Conservation (phyloP, 2,797 vertebrate species). For the Margarornis squamiger region DNA sequence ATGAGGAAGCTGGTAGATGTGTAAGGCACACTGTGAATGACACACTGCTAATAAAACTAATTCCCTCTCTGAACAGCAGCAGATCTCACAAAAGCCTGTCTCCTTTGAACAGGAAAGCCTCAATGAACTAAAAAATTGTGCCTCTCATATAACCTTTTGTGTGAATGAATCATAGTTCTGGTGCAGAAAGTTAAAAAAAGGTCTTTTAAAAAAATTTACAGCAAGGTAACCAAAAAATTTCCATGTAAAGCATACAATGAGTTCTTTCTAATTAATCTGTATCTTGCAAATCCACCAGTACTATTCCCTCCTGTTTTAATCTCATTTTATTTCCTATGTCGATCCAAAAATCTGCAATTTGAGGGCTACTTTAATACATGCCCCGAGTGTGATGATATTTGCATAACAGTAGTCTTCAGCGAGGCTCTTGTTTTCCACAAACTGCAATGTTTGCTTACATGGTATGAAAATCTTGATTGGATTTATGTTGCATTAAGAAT, state of each 20-base stretch:
- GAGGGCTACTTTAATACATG: neutral
- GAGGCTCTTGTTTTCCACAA: slow-evolving; percentile 1
- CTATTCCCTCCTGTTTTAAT: neutral
- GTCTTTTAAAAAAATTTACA: slow-evolving; percentile 40
- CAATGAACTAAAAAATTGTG: slow-evolving; percentile 40
- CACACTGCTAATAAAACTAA: slow-evolving; percentile 24
- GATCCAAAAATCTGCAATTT: neutral
- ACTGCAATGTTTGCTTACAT: neutral
- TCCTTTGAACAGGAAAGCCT: slow-evolving; percentile 19
- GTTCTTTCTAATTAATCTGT: slow-evolving; percentile 42
- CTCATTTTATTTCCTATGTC: neutral
- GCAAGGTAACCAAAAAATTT: slow-evolving; percentile 25
- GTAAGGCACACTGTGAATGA: slow-evolving; percentile 1
- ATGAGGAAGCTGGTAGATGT: neutral
- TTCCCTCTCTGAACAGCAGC: neutral
- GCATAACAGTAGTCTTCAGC: slow-evolving; percentile 21
- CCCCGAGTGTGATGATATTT: neutral
- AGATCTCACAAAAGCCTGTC: neutral
- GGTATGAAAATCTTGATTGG: neutral
- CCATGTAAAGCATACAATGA: neutral
- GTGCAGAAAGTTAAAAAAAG: slow-evolving; percentile 51
- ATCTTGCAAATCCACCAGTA: slow-evolving; percentile 9
- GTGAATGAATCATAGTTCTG: slow-evolving; percentile 57
- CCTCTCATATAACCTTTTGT: slow-evolving; percentile 8
- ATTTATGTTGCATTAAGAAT: slow-evolving; percentile 7